Evolutionary conservation across 1,140 invertebrate species (phyloP).

Genomic region (Caenorhabditis brenneri): DNA sequence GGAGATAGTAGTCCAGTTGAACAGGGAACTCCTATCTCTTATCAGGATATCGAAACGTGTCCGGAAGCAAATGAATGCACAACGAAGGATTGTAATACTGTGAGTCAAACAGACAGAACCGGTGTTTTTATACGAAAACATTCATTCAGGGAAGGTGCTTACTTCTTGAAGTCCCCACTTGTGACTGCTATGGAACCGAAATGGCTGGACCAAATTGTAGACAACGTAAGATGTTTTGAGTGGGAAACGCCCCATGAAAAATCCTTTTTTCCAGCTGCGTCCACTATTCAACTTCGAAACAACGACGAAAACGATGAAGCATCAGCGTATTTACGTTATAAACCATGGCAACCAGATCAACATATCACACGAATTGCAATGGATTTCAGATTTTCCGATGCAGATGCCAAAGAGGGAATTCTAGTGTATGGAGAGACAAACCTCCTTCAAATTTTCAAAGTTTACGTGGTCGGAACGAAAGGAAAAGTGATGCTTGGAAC

Average conservation of each 20-base stretch:
- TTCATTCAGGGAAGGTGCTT: constrained; percentile 11
- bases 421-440: constrained; percentile 21
- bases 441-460: not conserved
- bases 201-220: constrained; percentile 43
- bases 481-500: constrained; percentile 30
- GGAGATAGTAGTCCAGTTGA: not conserved
- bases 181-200: constrained; percentile 41
- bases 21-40: not conserved
- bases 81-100: not conserved
- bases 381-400: constrained; percentile 42
- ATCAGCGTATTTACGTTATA: constrained; percentile 10
- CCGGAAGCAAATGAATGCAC: not conserved
- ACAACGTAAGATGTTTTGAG: not conserved
- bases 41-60: constrained; percentile 17
- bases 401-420: constrained; percentile 39
- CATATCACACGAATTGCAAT: constrained; percentile 28
- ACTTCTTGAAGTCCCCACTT: constrained; percentile 40
- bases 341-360: constrained; percentile 31
- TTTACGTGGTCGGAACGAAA: constrained; percentile 41
- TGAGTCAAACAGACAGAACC: not conserved
- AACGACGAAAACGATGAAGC: constrained; percentile 35
- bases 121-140: not conserved
- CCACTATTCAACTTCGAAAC: constrained; percentile 29
- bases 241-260: not conserved
- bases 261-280: not conserved